Conservation (phyloP, 2,113 vertebrate species). For the Tretioscincus oriximinensis region DNA sequence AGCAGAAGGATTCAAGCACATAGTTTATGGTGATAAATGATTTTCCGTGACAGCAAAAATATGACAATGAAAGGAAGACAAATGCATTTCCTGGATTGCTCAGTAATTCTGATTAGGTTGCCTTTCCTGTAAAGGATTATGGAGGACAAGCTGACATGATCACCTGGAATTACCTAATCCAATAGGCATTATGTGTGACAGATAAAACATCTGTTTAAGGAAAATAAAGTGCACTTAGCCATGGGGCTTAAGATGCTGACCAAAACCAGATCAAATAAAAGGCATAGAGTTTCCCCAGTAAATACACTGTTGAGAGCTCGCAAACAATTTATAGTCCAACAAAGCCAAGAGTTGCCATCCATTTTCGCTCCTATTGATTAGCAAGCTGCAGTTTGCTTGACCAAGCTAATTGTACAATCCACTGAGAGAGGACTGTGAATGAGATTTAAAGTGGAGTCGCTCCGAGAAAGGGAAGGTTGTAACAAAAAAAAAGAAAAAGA, state of each 20-base stretch:
- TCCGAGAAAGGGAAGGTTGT: background rate
- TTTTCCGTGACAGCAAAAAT: conserved; percentile 51
- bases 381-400: conserved; percentile 33
- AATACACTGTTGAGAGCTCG: conserved; percentile 24
- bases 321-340: conserved; percentile 28
- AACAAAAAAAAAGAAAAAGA: background rate
- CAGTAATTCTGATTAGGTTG: conserved; percentile 34
- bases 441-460: conserved; percentile 24
- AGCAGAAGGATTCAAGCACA: conserved; percentile 43
- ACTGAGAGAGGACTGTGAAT: background rate
- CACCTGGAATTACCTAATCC: conserved; percentile 61
- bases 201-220: conserved; percentile 58
- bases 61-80: conserved; percentile 56
- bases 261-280: conserved; percentile 51
- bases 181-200: conserved; percentile 58
- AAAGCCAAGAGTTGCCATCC: background rate
- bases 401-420: background rate
- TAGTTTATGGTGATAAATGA: conserved; percentile 47
- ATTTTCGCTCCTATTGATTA: conserved; percentile 20
- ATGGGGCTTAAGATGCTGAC: conserved; percentile 29
- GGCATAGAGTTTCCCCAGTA: conserved; percentile 15
- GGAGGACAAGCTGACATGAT: conserved; percentile 57
- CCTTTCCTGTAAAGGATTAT: conserved; percentile 46
- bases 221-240: conserved; percentile 50
- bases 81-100: conserved; percentile 49